phyloP scores from a whole-genome alignment of 2,888 invertebrate species.

The Hemistola chrysoprasaria region DNA sequence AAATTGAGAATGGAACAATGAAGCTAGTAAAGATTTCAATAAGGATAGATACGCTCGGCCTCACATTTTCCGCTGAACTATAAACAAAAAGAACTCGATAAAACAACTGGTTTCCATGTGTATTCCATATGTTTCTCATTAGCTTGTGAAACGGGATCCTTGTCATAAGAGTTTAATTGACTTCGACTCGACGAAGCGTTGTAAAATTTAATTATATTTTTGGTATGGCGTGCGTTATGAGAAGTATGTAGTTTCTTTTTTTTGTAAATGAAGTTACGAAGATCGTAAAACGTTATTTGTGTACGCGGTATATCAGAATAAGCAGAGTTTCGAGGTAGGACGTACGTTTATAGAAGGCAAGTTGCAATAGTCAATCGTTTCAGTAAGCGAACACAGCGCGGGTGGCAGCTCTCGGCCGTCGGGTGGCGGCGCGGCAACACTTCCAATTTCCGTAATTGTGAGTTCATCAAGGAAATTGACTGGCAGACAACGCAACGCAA shows the following conservation, averaged over 20 bases:
- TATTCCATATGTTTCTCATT: conserved; percentile 61
- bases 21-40: conserved; percentile 70
- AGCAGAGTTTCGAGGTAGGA: conserved; percentile 33
- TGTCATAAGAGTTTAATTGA: conserved; percentile 62
- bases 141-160: conserved; percentile 58
- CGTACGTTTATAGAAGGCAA: conserved; percentile 18
- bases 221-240: conserved; percentile 38
- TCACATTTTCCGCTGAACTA: conserved; percentile 22
- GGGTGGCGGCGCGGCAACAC: conserved; percentile 38
- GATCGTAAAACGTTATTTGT: conserved; percentile 35
- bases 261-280: conserved; percentile 38
- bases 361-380: not conserved
- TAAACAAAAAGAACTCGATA: conserved; percentile 29
- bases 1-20: conserved; percentile 75
- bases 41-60: conserved; percentile 44
- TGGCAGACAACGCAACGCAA: conserved; percentile 61
- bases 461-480: conserved; percentile 78
- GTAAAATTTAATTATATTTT: conserved; percentile 56
- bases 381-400: too few relatives aligned
- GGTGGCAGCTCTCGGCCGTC: conserved; percentile 15
- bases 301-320: conserved; percentile 30
- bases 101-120: conserved; percentile 34
- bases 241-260: conserved; percentile 20
- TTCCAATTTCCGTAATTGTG: conserved; percentile 77
- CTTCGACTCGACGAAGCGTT: conserved; percentile 50